These are phyloP conservation scores for Gymnoscopelus braueri DNA, from an alignment of 2,797 vertebrate species.

Conservation along the genomic window DNA sequence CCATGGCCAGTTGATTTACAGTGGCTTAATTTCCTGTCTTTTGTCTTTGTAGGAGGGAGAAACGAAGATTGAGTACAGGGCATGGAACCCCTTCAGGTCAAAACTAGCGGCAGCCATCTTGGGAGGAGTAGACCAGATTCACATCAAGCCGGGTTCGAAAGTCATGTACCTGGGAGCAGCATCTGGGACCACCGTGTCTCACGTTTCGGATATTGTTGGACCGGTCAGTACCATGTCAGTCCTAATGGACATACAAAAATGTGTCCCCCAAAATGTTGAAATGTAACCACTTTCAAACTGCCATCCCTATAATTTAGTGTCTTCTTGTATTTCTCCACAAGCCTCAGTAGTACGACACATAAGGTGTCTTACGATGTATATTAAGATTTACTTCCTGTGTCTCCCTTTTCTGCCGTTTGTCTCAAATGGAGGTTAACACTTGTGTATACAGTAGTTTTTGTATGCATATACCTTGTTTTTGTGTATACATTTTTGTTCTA, in stretches of 20 bases:
- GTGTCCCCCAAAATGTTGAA: not conserved
- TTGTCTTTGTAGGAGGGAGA: constrained; percentile 84
- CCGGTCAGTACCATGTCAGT: constrained; percentile 79
- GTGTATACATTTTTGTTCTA: not conserved
- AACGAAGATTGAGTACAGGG: constrained; percentile 89
- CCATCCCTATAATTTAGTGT: too few species aligned
- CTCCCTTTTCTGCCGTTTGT: too few species aligned
- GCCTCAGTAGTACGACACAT: too few species aligned
- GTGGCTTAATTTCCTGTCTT: too few species aligned
- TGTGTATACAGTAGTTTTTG: not conserved
- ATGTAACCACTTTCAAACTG: too few species aligned
- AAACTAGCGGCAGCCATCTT: constrained; percentile 93
- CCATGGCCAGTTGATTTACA: too few species aligned
- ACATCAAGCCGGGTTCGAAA: constrained; percentile 90
- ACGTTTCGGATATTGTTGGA: constrained; percentile 93
- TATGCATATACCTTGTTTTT: not conserved
- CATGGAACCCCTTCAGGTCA: constrained; percentile 94
- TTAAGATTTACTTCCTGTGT: too few species aligned
- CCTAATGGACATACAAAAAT: not conserved
- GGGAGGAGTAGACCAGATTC: constrained; percentile 92
- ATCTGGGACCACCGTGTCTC: constrained; percentile 93
- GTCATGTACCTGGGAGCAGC: constrained; percentile 94
- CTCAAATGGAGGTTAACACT: not conserved
- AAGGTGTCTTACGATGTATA: too few species aligned
- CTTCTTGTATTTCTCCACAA: too few species aligned